phyloP scores from a whole-genome alignment of 2,797 vertebrate genomes.

The Coregonus suidteri region DNA sequence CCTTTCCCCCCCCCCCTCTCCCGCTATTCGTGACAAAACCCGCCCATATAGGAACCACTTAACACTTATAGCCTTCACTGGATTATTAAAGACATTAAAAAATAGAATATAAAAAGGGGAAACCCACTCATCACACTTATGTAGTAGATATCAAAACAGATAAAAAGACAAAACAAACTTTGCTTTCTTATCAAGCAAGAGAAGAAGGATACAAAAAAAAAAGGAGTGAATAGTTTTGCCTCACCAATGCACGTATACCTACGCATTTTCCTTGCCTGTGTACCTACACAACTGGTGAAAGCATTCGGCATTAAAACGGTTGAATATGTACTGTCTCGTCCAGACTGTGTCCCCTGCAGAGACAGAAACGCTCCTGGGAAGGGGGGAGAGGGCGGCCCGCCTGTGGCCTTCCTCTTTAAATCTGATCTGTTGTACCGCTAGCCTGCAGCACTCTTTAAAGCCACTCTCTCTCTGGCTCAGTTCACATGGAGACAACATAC shows the following conservation, averaged over 20 bases:
- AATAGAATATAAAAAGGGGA: not conserved
- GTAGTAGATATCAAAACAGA: slow-evolving; percentile 35
- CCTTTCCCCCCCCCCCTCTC: no score
- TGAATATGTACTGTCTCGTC: slow-evolving; percentile 99
- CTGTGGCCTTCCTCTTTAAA: slow-evolving; percentile 91
- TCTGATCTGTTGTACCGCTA: slow-evolving; percentile 75
- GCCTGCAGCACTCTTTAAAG: slow-evolving; percentile 66
- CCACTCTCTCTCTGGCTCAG: slow-evolving; percentile 51
- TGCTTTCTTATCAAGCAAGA: slow-evolving; percentile 85
- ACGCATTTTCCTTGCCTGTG: slow-evolving; percentile 88
- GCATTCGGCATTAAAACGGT: slow-evolving; percentile 94
- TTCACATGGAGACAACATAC: slow-evolving; percentile 35
- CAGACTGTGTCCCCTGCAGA: slow-evolving; percentile 91
- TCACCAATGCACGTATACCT: slow-evolving; percentile 99
- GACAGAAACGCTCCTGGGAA: slow-evolving; percentile 85
- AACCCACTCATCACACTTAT: slow-evolving; percentile 64
- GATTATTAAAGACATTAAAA: slow-evolving; percentile 22
- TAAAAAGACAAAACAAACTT: slow-evolving; percentile 71
- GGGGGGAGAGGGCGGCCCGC: slow-evolving; percentile 45
- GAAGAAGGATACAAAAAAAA: slow-evolving; percentile 71
- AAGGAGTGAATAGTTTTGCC: slow-evolving; percentile 98
- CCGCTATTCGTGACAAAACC: no score
- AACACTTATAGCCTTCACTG: slow-evolving; percentile 46
- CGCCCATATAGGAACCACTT: slow-evolving; percentile 30
- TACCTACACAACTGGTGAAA: slow-evolving; percentile 98